Conservation (phyloP, 1,140 invertebrate species). For the Homarus americanus region DNA sequence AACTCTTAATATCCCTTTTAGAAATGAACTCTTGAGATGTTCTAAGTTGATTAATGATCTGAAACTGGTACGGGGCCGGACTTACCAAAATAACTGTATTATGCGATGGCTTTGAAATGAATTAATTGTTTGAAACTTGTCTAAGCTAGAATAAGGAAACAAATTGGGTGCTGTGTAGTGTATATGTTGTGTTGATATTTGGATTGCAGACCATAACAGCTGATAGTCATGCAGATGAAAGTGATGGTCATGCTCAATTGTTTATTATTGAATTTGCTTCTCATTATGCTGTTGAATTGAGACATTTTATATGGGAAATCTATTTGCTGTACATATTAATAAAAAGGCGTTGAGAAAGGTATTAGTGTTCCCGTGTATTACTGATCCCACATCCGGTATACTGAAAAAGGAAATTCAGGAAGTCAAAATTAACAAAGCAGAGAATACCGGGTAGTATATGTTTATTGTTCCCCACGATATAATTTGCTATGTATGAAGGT, state of each 20-base stretch:
- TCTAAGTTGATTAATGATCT: no score
- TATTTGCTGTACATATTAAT: constrained; percentile 55
- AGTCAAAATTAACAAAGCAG: no score
- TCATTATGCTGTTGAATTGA: constrained; percentile 32
- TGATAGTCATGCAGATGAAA: background rate
- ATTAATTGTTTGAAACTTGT: background rate
- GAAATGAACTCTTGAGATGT: no score
- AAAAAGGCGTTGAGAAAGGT: constrained; percentile 28
- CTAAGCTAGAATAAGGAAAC: background rate
- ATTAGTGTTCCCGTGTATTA: no score
- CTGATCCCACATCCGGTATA: no score
- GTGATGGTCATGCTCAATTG: constrained; percentile 48
- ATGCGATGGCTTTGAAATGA: background rate
- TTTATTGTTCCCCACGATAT: no score
- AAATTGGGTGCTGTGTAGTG: background rate
- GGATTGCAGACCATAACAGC: background rate
- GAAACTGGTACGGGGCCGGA: no score
- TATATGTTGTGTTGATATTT: background rate
- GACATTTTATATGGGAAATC: constrained; percentile 51
- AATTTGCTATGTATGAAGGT: no score
- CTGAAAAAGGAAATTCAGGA: no score
- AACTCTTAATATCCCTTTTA: no score
- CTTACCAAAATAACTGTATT: no score
- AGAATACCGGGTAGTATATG: no score
- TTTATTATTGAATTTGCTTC: constrained; percentile 48